A percentile compares a stretch with the other conserved stretches of the same genome.
phyloP scores from a whole-genome alignment of 2,113 vertebrate genomes.

The Crotalus horridus region DNA sequence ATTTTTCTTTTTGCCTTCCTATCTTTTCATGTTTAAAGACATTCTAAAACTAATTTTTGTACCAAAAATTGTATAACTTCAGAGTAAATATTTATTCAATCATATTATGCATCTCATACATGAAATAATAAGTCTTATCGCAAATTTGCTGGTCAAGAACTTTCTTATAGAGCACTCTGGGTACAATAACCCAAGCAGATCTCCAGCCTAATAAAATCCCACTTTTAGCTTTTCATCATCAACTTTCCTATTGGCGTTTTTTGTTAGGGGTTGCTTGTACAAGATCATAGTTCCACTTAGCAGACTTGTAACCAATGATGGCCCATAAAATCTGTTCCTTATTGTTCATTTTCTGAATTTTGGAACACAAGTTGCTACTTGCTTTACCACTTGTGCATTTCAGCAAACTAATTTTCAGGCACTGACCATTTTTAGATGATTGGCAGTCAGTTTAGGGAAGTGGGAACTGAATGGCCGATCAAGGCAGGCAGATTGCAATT shows the following conservation, averaged over 20 bases:
- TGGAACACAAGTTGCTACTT: neutral
- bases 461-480: neutral
- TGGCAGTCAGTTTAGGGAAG: neutral
- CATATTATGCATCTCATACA: neutral
- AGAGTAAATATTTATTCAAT: neutral
- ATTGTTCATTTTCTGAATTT: neutral
- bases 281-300: neutral
- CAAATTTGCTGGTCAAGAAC: neutral
- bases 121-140: neutral
- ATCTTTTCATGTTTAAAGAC: neutral
- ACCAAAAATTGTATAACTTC: neutral
- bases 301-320: neutral
- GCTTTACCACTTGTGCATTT: neutral
- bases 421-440: neutral
- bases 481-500: neutral
- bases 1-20: neutral
- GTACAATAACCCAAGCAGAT: neutral
- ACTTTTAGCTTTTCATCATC: neutral
- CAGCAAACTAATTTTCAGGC: neutral
- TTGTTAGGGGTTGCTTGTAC: neutral
- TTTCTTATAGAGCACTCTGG: neutral
- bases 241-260: neutral
- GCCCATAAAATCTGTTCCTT: neutral
- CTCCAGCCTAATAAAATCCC: neutral
- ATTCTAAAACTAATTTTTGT: neutral